Conservation (phyloP, 2,113 vertebrate species). For the Ramphastos sulfuratus region DNA sequence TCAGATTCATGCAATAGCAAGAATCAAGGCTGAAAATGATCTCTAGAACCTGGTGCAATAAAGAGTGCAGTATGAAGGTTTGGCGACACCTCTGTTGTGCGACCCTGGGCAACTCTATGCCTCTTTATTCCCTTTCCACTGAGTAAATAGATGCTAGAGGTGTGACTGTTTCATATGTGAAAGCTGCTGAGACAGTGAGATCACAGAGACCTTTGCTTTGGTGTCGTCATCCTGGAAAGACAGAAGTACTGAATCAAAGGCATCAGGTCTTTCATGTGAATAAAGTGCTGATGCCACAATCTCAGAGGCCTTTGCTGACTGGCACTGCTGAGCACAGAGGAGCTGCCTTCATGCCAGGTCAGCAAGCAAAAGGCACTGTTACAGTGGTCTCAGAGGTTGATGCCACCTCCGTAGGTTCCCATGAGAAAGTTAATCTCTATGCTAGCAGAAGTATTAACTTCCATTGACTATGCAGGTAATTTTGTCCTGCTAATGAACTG, state of each 20-base stretch:
- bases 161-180: not conserved
- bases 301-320: constrained; percentile 30
- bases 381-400: not conserved
- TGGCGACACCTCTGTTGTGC: not conserved
- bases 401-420: constrained; percentile 2
- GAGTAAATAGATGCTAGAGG: constrained; percentile 38
- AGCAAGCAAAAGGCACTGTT: constrained; percentile 28
- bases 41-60: not conserved
- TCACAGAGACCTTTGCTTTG: constrained; percentile 60
- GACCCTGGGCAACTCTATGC: not conserved
- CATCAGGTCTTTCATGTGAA: constrained; percentile 49
- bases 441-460: not conserved
- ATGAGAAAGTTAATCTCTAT: not conserved
- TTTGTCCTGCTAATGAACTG: not conserved
- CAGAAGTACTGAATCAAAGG: constrained; percentile 48
- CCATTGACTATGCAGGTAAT: not conserved
- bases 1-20: not conserved
- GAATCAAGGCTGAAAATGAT: not conserved
- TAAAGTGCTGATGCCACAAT: constrained; percentile 48
- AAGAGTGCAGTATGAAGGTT: not conserved
- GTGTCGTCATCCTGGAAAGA: constrained; percentile 59
- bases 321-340: not conserved
- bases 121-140: constrained; percentile 23
- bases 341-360: constrained; percentile 5
- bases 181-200: constrained; percentile 56